phyloP scores from a whole-genome alignment of 2,797 vertebrate species.

The Onychomys arenicola region DNA sequence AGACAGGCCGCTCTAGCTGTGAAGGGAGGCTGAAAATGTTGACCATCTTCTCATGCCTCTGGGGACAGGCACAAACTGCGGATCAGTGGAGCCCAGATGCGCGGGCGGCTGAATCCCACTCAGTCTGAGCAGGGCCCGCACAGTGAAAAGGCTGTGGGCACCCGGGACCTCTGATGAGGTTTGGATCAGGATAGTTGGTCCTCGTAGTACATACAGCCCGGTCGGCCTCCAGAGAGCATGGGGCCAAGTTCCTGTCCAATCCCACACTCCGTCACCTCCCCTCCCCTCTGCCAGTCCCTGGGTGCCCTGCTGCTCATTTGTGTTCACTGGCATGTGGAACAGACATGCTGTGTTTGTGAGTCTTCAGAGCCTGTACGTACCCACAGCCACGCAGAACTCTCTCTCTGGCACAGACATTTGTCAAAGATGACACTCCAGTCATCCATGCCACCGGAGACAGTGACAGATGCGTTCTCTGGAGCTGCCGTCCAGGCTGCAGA shows the following conservation, averaged over 20 bases:
- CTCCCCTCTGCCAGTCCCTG: background rate
- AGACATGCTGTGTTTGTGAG: slow-evolving; percentile 19
- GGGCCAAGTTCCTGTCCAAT: background rate
- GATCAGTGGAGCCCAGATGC: background rate
- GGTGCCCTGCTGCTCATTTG: background rate
- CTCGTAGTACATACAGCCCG: background rate
- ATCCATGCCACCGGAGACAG: slow-evolving; percentile 74
- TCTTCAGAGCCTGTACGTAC: slow-evolving; percentile 23
- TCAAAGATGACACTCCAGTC: slow-evolving; percentile 80
- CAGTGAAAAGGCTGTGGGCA: background rate
- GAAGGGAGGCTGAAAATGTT: background rate
- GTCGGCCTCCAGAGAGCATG: background rate
- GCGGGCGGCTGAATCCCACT: background rate
- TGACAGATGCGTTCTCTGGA: slow-evolving; percentile 67
- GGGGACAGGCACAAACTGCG: background rate
- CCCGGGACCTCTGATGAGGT: background rate
- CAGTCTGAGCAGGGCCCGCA: background rate
- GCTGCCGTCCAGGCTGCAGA: background rate
- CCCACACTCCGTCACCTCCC: background rate
- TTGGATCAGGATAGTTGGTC: background rate
- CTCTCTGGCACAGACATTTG: slow-evolving; percentile 72
- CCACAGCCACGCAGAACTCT: slow-evolving; percentile 40
- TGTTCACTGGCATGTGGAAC: background rate
- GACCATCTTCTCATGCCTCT: background rate
- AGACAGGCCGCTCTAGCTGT: background rate